Percentiles rank a stretch among this genome's conserved stretches.
Evolutionary conservation across 2,113 vertebrate genomes (phyloP).

Genomic region (Percina caprodes): DNA sequence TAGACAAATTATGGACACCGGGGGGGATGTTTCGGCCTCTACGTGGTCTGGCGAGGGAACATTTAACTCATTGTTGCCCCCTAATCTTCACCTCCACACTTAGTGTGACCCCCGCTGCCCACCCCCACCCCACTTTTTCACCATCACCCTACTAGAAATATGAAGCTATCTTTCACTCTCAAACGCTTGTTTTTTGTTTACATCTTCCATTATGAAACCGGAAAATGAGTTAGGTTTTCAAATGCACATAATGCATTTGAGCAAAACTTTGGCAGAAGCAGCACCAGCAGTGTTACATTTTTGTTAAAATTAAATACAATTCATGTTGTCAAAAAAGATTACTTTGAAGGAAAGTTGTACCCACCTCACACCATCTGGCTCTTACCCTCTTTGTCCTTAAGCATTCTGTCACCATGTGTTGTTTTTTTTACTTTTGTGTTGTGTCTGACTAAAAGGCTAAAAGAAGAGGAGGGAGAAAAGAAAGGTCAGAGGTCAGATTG

Average conservation of each 20-base stretch:
- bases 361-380: not conserved
- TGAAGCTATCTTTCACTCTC: not conserved
- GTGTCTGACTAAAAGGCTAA: not conserved
- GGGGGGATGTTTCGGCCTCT: conserved; percentile 74
- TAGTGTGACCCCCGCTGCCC: conserved; percentile 54
- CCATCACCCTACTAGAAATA: not conserved
- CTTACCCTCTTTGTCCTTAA: not conserved
- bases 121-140: not conserved
- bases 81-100: conserved; percentile 74
- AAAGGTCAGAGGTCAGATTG: conserved; percentile 60
- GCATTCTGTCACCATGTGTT: not conserved
- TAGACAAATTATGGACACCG: conserved; percentile 82
- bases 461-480: not conserved
- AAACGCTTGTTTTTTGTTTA: not conserved
- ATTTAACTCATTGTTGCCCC: conserved; percentile 82
- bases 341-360: not conserved
- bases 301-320: not conserved
- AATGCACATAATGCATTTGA: not conserved
- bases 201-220: not conserved
- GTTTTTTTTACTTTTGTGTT: not conserved
- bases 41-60: conserved; percentile 74
- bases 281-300: not conserved
- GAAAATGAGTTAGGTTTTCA: not conserved
- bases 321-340: not conserved
- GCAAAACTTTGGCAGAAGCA: not conserved